Evolutionary conservation across 37 sponge, comb jelly and placozoan species (phyloP), one percentile per base, ranked within the genome.

Genomic region (Diacarnus erythraeanus): DNA sequence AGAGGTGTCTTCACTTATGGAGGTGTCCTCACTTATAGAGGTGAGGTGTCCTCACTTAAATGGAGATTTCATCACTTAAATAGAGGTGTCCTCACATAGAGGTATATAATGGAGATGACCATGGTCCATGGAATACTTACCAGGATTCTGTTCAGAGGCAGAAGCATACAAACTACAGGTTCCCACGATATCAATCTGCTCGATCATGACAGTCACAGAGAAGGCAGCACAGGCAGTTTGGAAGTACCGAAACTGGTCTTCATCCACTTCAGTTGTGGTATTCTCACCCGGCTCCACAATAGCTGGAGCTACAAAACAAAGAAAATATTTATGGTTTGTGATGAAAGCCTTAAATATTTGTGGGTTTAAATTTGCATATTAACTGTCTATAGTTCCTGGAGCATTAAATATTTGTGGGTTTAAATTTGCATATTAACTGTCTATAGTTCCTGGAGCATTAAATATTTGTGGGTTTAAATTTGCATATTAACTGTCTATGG

Each of bases 181-280:
- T 1, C 96, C 96, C 20, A 81, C 66, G 18, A 88, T 1, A 38
- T 95, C 96, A 69, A 81, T 77, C 88, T 95, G 86, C 59, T 96
- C 96, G 21, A 96, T 76, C 47, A 88, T 90, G 71, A 96, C 66
- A 1, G 84, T 84, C 15, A 34, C 21, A 22, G 87, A 89, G 82
- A 90, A 96, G 39, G 76, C 82, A 2, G 65, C 41, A 71, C 97
- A 96, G 57, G 42, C 69, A 10, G 74, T 58, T 57, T 96, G 89
- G 64, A 96, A 96, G 86, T 86, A 96, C 4, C 87, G 76, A 82
- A 93, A 96, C 64, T 86, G 91, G 57, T 93, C 97, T 61, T 90
- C 84, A 0, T 75, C 77, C 2, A 93, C 78, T 39, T 80, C 82
- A 69, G 90, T 86, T 33, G 84, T 71, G 18, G 91, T 89, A 58